A percentile compares a stretch with the other conserved stretches of the same genome.
phyloP scores from a whole-genome alignment of 2,113 vertebrate genomes.

The Crotalus helleri region DNA sequence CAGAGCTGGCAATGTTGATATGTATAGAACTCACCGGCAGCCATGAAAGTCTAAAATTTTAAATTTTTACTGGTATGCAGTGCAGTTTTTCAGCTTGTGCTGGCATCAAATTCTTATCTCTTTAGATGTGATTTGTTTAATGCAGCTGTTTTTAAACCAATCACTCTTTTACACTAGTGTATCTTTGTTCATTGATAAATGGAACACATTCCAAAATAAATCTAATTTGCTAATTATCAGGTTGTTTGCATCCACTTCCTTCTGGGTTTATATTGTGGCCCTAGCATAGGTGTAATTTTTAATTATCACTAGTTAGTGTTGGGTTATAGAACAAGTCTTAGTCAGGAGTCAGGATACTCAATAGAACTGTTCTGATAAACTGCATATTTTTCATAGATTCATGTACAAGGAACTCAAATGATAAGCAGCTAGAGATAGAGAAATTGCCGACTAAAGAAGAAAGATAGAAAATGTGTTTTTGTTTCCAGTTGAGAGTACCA shows the following conservation, averaged over 20 bases:
- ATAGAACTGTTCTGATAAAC: not conserved
- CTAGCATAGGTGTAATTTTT: not conserved
- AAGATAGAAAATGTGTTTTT: not conserved
- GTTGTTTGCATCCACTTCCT: not conserved
- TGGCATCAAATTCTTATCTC: not conserved
- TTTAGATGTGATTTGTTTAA: not conserved
- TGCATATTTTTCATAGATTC: not conserved
- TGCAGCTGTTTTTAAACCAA: not conserved
- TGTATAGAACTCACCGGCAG: constrained; percentile 7
- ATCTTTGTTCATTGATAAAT: not conserved
- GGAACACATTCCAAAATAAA: not conserved
- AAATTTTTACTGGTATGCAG: not conserved
- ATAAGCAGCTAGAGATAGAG: not conserved
- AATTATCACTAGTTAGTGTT: not conserved
- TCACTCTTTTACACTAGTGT: not conserved
- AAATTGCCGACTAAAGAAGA: not conserved
- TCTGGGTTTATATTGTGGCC: not conserved
- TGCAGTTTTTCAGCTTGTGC: not conserved
- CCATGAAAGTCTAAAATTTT: constrained; percentile 11
- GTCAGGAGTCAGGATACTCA: not conserved
- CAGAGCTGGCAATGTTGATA: constrained; percentile 17
- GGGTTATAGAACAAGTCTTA: not conserved
- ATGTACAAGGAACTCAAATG: not conserved
- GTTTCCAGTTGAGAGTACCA: not conserved
- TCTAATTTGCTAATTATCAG: not conserved